Evolutionary conservation across 2,797 vertebrate species (phyloP), one percentile per base, ranked within the genome.

Genomic region (Anableps anableps): DNA sequence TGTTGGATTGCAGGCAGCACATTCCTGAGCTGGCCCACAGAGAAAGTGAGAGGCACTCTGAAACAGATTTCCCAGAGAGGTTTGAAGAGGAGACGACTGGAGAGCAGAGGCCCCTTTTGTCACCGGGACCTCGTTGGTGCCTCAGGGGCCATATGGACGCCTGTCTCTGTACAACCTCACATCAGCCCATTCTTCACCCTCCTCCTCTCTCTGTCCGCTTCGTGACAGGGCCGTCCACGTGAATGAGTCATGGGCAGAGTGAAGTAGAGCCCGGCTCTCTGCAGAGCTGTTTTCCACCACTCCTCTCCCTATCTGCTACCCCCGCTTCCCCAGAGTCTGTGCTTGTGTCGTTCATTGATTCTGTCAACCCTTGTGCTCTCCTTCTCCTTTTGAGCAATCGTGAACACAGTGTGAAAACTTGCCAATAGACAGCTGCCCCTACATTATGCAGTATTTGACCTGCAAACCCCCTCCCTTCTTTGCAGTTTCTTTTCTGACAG

Each of bases 171-270:
- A 77, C 79, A 86, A 80, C 50, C 93, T 83, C 90, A 91, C 93
- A 90, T 90, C 83, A 90, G 90, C 83, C 88, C 86, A 89, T 88
- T 90, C 86, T 86, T 81, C 86, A 43, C 48, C 77, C 66, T 82
- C 83, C 81, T 71, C 53, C 68, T 83, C 38, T 78, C 71, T 77
- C 45, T 72, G 41, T 11, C 77, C 0, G 17, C 80, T 86, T 74
- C 71, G 76, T 86, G 86, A 92, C 86, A 87, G 83, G 80, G 88
- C 83, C 86, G 77, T 92, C 88, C 84, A 80, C 45, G 80, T 83
- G 84, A 91, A 85, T 84, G 89, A 93, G 94, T 95, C 91, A 87
- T 83, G 92, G 94, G 93, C 92, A 84, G 81, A 85, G 85, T 92
- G 93, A 95, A 91, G 89, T 94, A 77, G 87, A 76, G 86, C 82